Percentiles rank a stretch among this genome's conserved stretches.
Conservation (phyloP, 2,113 vertebrate genomes). For the Abramis brama region DNA sequence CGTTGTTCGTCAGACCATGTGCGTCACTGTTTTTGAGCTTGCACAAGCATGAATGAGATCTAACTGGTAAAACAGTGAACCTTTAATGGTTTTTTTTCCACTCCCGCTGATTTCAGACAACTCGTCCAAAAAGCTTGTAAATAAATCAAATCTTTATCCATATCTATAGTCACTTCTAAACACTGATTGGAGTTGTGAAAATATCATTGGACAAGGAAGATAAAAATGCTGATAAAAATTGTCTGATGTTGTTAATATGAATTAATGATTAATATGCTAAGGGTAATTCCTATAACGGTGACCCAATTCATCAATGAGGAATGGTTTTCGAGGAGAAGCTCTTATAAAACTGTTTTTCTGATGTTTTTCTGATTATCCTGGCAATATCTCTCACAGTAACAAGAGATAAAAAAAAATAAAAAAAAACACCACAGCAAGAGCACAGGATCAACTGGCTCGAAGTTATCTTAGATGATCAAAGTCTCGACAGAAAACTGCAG, state of each 20-base stretch:
- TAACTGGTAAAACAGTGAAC: background rate
- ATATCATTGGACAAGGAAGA: background rate
- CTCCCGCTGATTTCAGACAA: background rate
- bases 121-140: background rate
- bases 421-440: background rate
- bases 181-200: background rate
- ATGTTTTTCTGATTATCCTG: background rate
- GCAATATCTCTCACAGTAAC: background rate
- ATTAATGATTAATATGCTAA: background rate
- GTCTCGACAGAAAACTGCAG: background rate
- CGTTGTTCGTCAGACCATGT: background rate
- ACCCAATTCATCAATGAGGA: slow-evolving; percentile 13
- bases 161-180: background rate
- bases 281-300: slow-evolving; percentile 9
- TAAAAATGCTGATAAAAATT: background rate
- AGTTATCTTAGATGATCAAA: background rate
- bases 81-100: slow-evolving; percentile 6
- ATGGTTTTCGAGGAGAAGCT: slow-evolving; percentile 20
- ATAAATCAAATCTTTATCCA: slow-evolving; percentile 1
- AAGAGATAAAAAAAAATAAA: background rate
- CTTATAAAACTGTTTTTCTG: slow-evolving; percentile 7
- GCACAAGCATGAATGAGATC: background rate
- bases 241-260: background rate
- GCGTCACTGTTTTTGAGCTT: slow-evolving; percentile 18
- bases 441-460: background rate